phyloP scores from a whole-genome alignment of 2,888 invertebrate genomes.

The Osmoderma eremita region DNA sequence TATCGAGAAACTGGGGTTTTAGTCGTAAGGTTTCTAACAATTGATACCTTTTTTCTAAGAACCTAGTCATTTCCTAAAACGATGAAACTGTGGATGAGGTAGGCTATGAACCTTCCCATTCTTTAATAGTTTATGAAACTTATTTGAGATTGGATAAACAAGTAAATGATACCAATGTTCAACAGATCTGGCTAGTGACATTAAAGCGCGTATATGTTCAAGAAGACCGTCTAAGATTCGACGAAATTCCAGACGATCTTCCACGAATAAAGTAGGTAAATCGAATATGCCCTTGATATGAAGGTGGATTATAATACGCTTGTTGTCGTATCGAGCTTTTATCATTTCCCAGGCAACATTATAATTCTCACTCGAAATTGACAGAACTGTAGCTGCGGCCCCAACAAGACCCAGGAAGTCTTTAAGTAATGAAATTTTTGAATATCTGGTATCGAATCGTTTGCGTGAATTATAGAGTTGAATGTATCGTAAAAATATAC shows the following conservation, averaged over 20 bases:
- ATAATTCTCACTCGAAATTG: slow-evolving; percentile 39
- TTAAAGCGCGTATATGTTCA: slow-evolving; percentile 48
- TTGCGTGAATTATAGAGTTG: slow-evolving; percentile 34
- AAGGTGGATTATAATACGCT: slow-evolving; percentile 46
- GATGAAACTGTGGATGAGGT: slow-evolving; percentile 1
- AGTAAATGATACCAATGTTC: not conserved
- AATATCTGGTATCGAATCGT: slow-evolving; percentile 24
- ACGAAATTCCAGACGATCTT: slow-evolving; percentile 41
- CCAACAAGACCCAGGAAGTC: slow-evolving; percentile 34
- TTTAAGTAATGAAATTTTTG: slow-evolving; percentile 43
- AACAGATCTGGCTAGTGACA: slow-evolving; percentile 34
- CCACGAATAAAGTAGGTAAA: slow-evolving; percentile 29
- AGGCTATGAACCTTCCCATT: slow-evolving; percentile 2
- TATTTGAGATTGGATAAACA: slow-evolving; percentile 2
- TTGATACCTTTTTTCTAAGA: not conserved
- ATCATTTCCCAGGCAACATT: slow-evolving; percentile 37
- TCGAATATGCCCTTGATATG: slow-evolving; percentile 48
- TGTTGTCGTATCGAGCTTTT: slow-evolving; percentile 46
- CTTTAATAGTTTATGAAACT: not conserved
- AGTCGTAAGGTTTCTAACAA: not conserved
- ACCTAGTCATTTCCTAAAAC: not conserved
- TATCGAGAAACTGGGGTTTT: too few relatives aligned
- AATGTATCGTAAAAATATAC: slow-evolving; percentile 35
- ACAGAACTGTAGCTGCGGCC: slow-evolving; percentile 31
- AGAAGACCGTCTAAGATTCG: slow-evolving; percentile 45